A percentile compares a stretch with the other conserved stretches of the same genome.
phyloP scores from a whole-genome alignment of 2,113 vertebrate genomes.

The Myotis davidii region DNA sequence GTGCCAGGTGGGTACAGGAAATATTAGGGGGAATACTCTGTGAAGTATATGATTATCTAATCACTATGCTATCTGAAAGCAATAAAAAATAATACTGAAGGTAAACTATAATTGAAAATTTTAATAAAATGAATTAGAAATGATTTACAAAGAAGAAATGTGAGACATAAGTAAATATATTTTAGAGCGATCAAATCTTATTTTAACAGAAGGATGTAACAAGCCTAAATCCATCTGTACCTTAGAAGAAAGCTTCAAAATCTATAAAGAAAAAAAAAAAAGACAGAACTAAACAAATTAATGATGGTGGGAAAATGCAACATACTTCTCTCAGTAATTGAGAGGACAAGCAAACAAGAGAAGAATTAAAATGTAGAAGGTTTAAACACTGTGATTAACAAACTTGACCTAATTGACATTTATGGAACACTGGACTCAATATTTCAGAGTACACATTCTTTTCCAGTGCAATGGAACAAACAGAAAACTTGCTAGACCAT shows the following conservation, averaged over 20 bases:
- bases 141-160: background rate
- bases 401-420: background rate
- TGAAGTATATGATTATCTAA: background rate
- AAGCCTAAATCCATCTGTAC: background rate
- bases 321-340: background rate
- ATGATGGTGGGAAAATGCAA: background rate
- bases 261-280: background rate
- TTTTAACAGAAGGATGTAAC: background rate
- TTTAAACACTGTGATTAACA: background rate
- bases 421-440: background rate
- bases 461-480: slow-evolving; percentile 53
- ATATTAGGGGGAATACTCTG: background rate
- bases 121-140: background rate
- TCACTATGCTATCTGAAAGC: background rate
- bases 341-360: background rate
- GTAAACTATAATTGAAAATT: background rate
- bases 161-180: background rate
- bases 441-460: slow-evolving; percentile 35
- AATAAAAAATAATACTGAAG: background rate
- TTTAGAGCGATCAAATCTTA: background rate
- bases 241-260: slow-evolving; percentile 1
- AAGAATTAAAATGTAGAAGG: background rate
- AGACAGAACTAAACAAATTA: background rate
- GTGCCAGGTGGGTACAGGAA: background rate
- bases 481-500: slow-evolving; percentile 52